Evolutionary conservation across 2,797 vertebrate genomes (phyloP), one percentile per base, ranked within the genome.

Genomic region (Darevskia nairensis): DNA sequence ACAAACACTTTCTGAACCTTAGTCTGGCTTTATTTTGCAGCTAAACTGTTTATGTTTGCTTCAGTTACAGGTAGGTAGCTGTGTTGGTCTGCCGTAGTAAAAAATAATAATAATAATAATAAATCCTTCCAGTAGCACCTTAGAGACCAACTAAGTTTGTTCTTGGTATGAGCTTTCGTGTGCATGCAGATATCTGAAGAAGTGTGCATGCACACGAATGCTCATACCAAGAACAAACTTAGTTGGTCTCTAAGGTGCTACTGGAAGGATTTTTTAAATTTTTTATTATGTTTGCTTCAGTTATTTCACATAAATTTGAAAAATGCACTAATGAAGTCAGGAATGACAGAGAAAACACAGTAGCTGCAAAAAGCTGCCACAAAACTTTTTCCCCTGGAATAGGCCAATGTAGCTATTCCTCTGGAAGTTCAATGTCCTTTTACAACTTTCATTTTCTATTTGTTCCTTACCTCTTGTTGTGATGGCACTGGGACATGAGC

Each of bases 401-500:
- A 35, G n/a, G 35, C 2, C 6, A 41, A 82, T 10, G 29, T 21
- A 8, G 50, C 35, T 74, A 68, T 39, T 32, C 21, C 29, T 64
- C 10, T 61, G 15, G 27, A 80, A 72, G 46, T 55, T 77, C 75
- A 25, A 9, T 32, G 35, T 77, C 55, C 19, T 27, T 59, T 3
- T 79, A 69, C 17, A 59, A 86, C 66, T n/a, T 88, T 23, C 11
- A 1, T 32, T 64, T 74, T 61, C 6, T 17, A 6, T 17, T 76
- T 59, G 11, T 4, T 3, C 82, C 93, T 97, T 93, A 99, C 99
- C 98, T 99, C 98, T 93, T 97, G 98, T 89, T 99, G 99, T 1
- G 99, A 98, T 0, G 99, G 99, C 61, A 99, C 99, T 0, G 99
- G 98, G 2, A 99, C 98, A 0, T 99, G 99, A n/a, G 98, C 97